Base-by-base conservation (phyloP, 2,113 vertebrate species). In the Rhineura floridana region DNA sequence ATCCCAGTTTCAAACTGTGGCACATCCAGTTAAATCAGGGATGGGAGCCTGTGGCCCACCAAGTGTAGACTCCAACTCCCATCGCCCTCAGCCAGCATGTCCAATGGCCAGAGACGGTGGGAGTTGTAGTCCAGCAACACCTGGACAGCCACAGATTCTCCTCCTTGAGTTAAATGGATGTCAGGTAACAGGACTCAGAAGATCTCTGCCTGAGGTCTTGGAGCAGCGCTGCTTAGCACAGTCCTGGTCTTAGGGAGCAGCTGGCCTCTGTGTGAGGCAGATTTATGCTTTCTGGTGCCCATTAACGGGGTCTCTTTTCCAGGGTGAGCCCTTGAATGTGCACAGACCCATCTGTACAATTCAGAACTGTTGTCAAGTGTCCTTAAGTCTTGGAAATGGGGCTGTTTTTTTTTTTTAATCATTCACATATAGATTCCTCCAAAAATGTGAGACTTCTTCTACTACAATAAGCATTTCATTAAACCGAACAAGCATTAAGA, bases 401-500 rank as follows among this genome's bases (percentile, higher is more conserved):
- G 6, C 15, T 17, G 28, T 65, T 65, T 8, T 33, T 67, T 8
- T 33, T 67, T 10, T 8, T 36, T 13, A 55, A 19, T 33, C 50
- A 44, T 42, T 8, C 36, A 25, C 23, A 36, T 11, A 23, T 23
- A n/a, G 8, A 42, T 62, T 5, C 28, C 23, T 11, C 55, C 50
- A 42, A 62, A 80, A 81, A 23, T 62, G 23, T 42, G 5, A 63
- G 70, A 75, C 30, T 81, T 33, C 19, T 76, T 76, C 70, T 42
- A 42, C 19, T 36, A n/a, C 79, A 10, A 28, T 17, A 62, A 62
- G 50, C 33, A 6, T 63, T 87, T 63, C 36, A 46, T 97, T 96
- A 95, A 96, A 93, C 95, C 93, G 95, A 96, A 95, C 95, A 96
- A 97, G 97, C 97, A 87, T 82, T 62, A 59, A 39, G n/a, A 75